Evolutionary conservation across 1,140 invertebrate genomes (phyloP).

Genomic region (Drosophila pandora): DNA sequence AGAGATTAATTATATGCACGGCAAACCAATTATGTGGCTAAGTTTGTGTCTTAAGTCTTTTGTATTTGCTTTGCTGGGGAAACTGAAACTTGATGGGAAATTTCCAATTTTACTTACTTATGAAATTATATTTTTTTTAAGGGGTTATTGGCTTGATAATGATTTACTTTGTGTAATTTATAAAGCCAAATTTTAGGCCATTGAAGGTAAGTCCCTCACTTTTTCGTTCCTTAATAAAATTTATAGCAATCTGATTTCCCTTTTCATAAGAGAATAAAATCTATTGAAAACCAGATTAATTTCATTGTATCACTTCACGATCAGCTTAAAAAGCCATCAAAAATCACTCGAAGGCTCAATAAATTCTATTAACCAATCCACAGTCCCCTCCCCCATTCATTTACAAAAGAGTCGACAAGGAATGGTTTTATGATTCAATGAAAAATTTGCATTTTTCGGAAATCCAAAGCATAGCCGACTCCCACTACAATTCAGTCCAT

Average conservation of each 20-base stretch:
- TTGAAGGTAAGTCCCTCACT: neutral
- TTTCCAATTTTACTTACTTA: conserved; percentile 6
- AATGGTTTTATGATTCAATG: conserved; percentile 65
- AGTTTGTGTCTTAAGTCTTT: conserved; percentile 63
- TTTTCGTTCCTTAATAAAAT: neutral
- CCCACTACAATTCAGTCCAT: conserved; percentile 55
- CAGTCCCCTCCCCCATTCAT: conserved; percentile 3
- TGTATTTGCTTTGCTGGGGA: conserved; percentile 6
- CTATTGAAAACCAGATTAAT: neutral
- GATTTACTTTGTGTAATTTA: too few species aligned
- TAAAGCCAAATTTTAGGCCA: neutral
- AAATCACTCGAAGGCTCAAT: conserved; percentile 5
- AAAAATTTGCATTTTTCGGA: conserved; percentile 59
- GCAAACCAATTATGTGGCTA: conserved; percentile 11
- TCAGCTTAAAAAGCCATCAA: conserved; percentile 23
- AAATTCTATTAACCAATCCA: conserved; percentile 27
- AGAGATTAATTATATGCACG: conserved; percentile 51
- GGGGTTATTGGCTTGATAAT: conserved; percentile 1
- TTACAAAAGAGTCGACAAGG: conserved; percentile 31
- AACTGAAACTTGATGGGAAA: conserved; percentile 1
- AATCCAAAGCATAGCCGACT: conserved; percentile 46
- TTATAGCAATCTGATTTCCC: neutral
- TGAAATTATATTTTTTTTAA: conserved; percentile 10
- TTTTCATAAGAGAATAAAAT: conserved; percentile 3
- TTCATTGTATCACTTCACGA: conserved; percentile 26